A percentile compares a stretch with the other conserved stretches of the same genome.
These are phyloP conservation scores for Trissoscelio sp. DNA, from an alignment of 2,888 invertebrate genomes.

Conservation along the genomic window DNA sequence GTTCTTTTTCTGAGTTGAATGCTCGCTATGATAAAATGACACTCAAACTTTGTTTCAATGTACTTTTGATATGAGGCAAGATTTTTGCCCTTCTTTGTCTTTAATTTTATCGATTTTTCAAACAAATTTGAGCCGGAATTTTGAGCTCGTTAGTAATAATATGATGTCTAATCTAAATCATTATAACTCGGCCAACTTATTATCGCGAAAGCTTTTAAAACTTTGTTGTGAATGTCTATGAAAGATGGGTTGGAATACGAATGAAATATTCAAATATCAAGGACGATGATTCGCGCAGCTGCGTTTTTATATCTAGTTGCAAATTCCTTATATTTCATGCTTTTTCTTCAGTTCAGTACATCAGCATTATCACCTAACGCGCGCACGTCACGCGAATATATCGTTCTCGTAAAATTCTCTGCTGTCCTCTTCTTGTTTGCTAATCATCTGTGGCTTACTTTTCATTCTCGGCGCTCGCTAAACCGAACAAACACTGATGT, in stretches of 20 bases:
- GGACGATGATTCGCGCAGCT: background rate
- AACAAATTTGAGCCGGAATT: too few relatives aligned
- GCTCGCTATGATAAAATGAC: too few relatives aligned
- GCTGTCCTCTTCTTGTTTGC: background rate
- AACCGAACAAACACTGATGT: background rate
- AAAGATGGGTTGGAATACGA: background rate
- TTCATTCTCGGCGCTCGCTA: background rate
- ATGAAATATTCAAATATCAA: background rate
- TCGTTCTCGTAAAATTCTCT: background rate
- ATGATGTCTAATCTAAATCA: slow-evolving; percentile 60
- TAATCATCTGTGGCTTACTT: background rate
- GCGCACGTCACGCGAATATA: background rate
- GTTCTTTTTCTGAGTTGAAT: slow-evolving; percentile 13
- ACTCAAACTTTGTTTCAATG: too few relatives aligned
- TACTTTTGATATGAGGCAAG: too few relatives aligned
- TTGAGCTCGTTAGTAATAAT: background rate
- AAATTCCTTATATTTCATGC: background rate
- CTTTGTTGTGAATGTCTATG: slow-evolving; percentile 32
- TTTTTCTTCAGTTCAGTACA: background rate
- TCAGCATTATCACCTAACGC: background rate
- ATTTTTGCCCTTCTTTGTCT: too few relatives aligned
- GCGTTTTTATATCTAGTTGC: background rate
- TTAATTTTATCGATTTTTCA: too few relatives aligned
- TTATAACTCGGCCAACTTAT: slow-evolving; percentile 61
- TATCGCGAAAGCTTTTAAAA: slow-evolving; percentile 43